Base-by-base conservation (phyloP, 2,113 vertebrate genomes). In the Lathamus discolor region DNA sequence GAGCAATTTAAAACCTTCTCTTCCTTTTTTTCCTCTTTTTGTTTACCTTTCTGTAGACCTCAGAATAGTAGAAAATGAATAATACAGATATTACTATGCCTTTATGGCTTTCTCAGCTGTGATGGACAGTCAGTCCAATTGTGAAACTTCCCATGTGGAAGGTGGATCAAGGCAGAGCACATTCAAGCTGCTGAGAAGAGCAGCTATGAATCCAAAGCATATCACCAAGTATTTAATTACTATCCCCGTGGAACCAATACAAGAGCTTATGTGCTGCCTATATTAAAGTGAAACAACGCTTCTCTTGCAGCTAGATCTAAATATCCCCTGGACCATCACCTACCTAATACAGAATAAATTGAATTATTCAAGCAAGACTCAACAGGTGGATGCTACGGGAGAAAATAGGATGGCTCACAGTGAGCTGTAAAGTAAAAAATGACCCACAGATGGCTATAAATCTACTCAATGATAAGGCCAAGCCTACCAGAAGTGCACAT, bases 21-120 rank as follows among this genome's bases (percentile, higher is more conserved):
- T 18, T 77, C 25, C 0, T 16, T 7, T 69, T 85, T 28, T 73
- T 24, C 68, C 67, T 84, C 51, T 55, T 66, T 57, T 23, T 80
- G 37, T 93, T 92, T 90, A 72, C 73, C 43, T 90, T 83, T 70
- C 83, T 33, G 46, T 43, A 83, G 64, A 16, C 25, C 69, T 94
- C 74, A n/a, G 83, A 88, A 61, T 27, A 84, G 77, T 25, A 4
- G 3, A 75, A 74, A 77, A 70, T 78, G 55, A 83, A 55, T 78
- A 79, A 86, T 33, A 86, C 79, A 73, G 83, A 51, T 90, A 92
- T 90, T 72, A 19, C 88, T 31, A 1, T 52, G 49, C 52, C 29
- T 24, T 13, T 57, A 15, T 25, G 88, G 79, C 17, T 76, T 73
- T 82, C 86, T 57, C 55, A 28, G 69, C 51, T 19, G 12, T 63